Evolutionary conservation across 2,888 invertebrate genomes (phyloP), one percentile per base, ranked within the genome.

Genomic region (Alentia gelatinosa): DNA sequence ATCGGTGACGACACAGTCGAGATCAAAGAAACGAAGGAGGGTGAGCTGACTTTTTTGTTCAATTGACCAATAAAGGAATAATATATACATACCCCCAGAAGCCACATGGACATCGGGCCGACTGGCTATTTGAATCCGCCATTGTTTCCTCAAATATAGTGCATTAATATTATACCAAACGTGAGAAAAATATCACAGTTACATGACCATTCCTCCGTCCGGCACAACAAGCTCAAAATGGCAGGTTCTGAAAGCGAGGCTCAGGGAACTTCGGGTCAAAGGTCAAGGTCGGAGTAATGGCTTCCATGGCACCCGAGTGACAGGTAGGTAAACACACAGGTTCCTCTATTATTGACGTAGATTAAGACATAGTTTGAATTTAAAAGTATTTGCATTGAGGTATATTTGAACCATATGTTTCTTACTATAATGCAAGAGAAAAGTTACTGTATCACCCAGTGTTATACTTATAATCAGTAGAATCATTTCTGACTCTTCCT

Each of bases 41-140:
- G 79, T 79, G 0, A 15, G 39, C 37, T 39, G 79, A 79, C 79
- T 79, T 68, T n/a, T 74, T 74, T 37, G 74, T 39, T 68, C 89
- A 63, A 89, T 68, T 74, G 42, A 74, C 63, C 89, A 35, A 39
- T 89, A 63, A 68, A 37, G 79, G 26, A 79, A 83, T 35, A 15
- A 4, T 23, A 9, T n/a, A 89, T 40, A 91, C 93, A 90, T 84
- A 93, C 93, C 93, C 93, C 91, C 91, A 93, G 88, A 93, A 93
- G 74, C 93, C 93, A 91, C 93, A 93, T 12, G 93, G 93, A 83
- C 93, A 93, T 42, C 92, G 35, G 23, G 92, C 92, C 33, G 93
- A 90, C 47, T 92, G 88, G 88, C 92, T 91, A 79, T 93, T 92
- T 37, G 93, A 93, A 35, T 93, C 93, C n/a, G 92, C 93, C 93